Conservation (phyloP, 2,797 vertebrate genomes). For the Parauchenoglanis ngamensis region DNA sequence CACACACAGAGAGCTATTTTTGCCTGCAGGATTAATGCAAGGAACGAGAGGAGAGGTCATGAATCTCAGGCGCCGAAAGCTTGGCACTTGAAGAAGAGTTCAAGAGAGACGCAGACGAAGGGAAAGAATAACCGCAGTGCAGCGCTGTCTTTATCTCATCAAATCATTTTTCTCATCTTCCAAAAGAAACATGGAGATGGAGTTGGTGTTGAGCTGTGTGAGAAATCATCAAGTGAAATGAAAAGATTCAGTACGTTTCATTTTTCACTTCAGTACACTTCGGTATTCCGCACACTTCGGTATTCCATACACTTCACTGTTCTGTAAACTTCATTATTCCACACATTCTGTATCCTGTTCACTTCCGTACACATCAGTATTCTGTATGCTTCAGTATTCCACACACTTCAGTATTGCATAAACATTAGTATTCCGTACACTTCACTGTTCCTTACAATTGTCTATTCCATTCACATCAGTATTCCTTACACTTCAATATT, state of each 20-base stretch:
- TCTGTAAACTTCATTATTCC: not conserved
- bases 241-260: not conserved
- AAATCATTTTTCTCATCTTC: not conserved
- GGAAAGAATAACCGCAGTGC: not conserved
- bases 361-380: not conserved
- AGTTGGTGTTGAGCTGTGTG: not conserved
- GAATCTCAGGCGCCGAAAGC: slow-evolving; percentile 51
- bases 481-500: not conserved
- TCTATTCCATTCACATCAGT: not conserved
- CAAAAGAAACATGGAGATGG: not conserved
- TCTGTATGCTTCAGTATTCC: not conserved
- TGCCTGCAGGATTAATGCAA: slow-evolving; percentile 17
- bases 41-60: slow-evolving; percentile 14
- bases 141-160: not conserved
- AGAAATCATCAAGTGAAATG: not conserved
- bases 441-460: accelerated
- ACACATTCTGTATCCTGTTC: not conserved
- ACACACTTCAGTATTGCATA: not conserved
- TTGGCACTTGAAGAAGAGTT: slow-evolving; percentile 37
- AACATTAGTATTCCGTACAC: not conserved
- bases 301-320: not conserved
- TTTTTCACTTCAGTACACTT: not conserved
- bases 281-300: not conserved
- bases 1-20: slow-evolving; percentile 43
- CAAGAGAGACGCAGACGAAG: not conserved